These are phyloP conservation scores for Ptychoptera contaminata DNA, from an alignment of 2,888 invertebrate species.

Conservation along the genomic window DNA sequence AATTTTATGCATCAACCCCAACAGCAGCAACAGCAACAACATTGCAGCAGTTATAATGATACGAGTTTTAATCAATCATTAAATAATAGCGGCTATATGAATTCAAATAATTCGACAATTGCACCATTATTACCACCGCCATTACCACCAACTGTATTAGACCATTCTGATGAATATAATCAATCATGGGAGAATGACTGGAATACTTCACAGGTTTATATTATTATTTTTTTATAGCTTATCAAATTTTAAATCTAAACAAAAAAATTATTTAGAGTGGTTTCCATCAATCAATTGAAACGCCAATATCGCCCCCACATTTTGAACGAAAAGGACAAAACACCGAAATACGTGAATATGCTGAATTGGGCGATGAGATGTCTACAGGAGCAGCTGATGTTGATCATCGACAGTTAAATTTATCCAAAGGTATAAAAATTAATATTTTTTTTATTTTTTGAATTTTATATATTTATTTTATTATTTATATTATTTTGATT, in stretches of 20 bases:
- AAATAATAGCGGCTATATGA: background rate
- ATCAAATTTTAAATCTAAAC: conserved; percentile 11
- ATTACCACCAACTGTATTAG: conserved; percentile 21
- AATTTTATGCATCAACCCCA: background rate
- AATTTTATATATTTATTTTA: background rate
- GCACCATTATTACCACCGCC: conserved; percentile 24
- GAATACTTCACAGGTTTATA: conserved; percentile 13
- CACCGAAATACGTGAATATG: conserved; percentile 41
- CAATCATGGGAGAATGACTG: conserved; percentile 33
- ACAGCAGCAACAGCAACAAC: background rate
- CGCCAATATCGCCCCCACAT: conserved; percentile 49
- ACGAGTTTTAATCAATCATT: background rate
- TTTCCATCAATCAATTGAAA: conserved; percentile 32
- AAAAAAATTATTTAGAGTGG: conserved; percentile 19
- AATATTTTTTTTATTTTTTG: background rate
- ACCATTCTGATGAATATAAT: conserved; percentile 25
- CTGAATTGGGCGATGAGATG: conserved; percentile 35
- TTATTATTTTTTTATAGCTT: background rate
- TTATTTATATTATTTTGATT: background rate
- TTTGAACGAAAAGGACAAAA: conserved; percentile 43
- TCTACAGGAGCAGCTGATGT: conserved; percentile 30
- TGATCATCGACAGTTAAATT: conserved; percentile 42
- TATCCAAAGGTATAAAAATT: conserved; percentile 13
- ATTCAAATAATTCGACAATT: background rate
- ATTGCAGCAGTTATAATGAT: background rate